phyloP scores from a whole-genome alignment of 2,113 vertebrate species.

The Zootoca vivipara region DNA sequence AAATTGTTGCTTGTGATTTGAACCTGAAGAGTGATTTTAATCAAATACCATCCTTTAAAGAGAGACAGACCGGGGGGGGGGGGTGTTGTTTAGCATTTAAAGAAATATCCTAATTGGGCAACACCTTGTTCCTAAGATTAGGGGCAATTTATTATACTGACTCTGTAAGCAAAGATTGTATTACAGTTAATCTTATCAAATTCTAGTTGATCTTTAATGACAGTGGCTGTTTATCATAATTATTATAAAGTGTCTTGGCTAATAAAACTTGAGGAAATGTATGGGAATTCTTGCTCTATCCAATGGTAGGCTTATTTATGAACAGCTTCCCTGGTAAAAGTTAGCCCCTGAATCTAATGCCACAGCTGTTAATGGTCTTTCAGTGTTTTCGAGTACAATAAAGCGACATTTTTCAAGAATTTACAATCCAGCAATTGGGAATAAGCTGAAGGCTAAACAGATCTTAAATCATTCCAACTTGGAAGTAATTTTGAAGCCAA shows the following conservation, averaged over 20 bases:
- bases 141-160: constrained; percentile 76
- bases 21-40: constrained; percentile 75
- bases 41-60: constrained; percentile 65
- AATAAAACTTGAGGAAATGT: constrained; percentile 70
- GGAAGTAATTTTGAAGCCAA: not conserved
- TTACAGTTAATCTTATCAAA: constrained; percentile 75
- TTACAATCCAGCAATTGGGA: not conserved
- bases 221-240: constrained; percentile 81
- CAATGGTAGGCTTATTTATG: constrained; percentile 52
- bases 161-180: constrained; percentile 62
- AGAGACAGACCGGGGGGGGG: too few species aligned
- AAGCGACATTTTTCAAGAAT: not conserved
- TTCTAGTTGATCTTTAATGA: constrained; percentile 76
- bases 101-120: constrained; percentile 78
- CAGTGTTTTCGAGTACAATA: not conserved
- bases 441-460: not conserved
- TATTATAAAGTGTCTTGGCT: constrained; percentile 74
- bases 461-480: not conserved
- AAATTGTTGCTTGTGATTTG: constrained; percentile 73
- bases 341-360: constrained; percentile 25
- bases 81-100: constrained; percentile 74
- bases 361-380: not conserved
- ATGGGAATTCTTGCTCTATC: constrained; percentile 40
- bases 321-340: constrained; percentile 7
- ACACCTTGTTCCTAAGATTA: constrained; percentile 67